These are phyloP conservation scores for Blastobasis lacticolella DNA, from an alignment of 2,888 invertebrate species.

Conservation along the genomic window DNA sequence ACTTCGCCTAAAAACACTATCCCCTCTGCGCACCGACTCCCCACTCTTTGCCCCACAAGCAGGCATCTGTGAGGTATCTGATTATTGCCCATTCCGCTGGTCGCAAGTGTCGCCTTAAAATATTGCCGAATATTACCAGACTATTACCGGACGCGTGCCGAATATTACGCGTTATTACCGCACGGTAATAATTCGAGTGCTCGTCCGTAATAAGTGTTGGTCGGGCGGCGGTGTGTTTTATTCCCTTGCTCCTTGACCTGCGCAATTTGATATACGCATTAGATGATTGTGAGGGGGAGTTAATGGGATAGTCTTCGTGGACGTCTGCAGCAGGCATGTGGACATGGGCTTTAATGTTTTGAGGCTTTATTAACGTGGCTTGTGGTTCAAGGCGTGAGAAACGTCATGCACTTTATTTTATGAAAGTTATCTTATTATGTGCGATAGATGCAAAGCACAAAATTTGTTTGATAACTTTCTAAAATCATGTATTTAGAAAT, in stretches of 20 bases:
- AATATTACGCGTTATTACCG: conserved; percentile 43
- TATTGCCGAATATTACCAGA: conserved; percentile 47
- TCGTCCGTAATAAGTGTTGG: conserved; percentile 11
- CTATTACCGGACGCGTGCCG: conserved; percentile 37
- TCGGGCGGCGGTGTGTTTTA: conserved; percentile 13
- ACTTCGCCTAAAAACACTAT: too few species aligned
- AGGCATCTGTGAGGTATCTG: conserved; percentile 59
- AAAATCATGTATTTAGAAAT: too few species aligned
- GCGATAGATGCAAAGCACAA: too few species aligned
- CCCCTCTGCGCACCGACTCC: too few species aligned
- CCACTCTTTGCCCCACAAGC: conserved; percentile 37
- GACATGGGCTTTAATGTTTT: not conserved
- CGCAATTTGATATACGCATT: conserved; percentile 6
- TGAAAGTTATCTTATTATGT: too few species aligned
- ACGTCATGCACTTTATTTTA: too few species aligned
- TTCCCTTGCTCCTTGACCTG: conserved; percentile 10
- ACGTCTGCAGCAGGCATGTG: not conserved
- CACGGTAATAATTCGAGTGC: conserved; percentile 24
- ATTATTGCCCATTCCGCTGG: conserved; percentile 49
- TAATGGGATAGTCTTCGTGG: not conserved
- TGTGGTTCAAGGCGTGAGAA: too few species aligned
- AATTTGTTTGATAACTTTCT: too few species aligned
- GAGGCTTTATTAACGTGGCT: not conserved
- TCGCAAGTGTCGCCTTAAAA: conserved; percentile 57
- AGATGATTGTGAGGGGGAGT: not conserved